Conservation (phyloP, 35 echinoderm and acorn worm genomes). For the Lytechinus variegatus region DNA sequence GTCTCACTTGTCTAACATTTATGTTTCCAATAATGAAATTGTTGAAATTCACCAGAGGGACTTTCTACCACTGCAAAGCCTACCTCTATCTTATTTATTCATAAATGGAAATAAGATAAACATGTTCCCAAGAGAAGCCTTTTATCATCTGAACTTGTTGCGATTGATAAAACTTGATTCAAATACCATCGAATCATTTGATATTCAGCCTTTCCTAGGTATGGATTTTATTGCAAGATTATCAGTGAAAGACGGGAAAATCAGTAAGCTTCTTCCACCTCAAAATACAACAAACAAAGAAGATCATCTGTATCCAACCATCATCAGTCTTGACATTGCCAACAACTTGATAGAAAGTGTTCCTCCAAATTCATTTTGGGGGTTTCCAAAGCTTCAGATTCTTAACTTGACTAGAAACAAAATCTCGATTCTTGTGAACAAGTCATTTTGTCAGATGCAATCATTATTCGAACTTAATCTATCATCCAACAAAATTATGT, state of each 20-base stretch:
- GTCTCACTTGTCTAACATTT: background rate
- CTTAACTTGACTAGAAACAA: background rate
- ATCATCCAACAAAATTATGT: background rate
- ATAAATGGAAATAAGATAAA: background rate
- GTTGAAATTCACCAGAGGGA: background rate
- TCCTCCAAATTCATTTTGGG: background rate
- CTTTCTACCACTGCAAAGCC: conserved; percentile 8
- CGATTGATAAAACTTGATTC: background rate
- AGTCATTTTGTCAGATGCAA: background rate
- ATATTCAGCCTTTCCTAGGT: conserved; percentile 6
- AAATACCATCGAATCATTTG: background rate
- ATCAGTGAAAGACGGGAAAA: background rate
- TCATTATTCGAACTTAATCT: background rate
- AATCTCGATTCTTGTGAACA: background rate
- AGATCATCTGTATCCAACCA: background rate
- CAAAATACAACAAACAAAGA: background rate
- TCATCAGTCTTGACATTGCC: background rate
- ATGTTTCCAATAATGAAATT: background rate
- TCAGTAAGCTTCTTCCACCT: background rate
- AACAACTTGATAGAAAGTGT: background rate
- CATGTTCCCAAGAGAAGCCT: background rate
- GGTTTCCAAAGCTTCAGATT: background rate
- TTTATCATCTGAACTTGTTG: background rate
- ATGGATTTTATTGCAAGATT: background rate
- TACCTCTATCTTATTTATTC: background rate